Percentiles rank a stretch among this genome's conserved stretches.
phyloP scores from a whole-genome alignment of 2,888 invertebrate genomes.

The Noctua janthe region DNA sequence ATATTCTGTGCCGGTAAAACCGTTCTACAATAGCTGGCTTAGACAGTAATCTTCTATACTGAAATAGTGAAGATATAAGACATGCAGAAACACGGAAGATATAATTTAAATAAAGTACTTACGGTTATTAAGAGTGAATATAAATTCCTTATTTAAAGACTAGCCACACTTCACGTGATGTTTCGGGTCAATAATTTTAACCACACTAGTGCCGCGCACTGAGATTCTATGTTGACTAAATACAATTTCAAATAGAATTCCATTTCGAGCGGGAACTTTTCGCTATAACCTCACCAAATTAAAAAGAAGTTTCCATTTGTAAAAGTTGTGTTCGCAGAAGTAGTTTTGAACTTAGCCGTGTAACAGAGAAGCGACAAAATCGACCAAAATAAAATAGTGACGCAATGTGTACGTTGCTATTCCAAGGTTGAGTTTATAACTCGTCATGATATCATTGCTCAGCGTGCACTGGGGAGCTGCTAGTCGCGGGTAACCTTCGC shows the following conservation, averaged over 20 bases:
- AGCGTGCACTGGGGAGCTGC: slow-evolving; percentile 23
- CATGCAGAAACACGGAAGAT: neutral
- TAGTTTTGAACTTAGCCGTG: slow-evolving; percentile 61
- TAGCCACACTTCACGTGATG: slow-evolving; percentile 53
- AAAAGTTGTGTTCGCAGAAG: too few relatives aligned
- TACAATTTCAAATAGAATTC: slow-evolving; percentile 65
- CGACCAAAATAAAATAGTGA: slow-evolving; percentile 82
- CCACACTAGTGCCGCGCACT: slow-evolving; percentile 46
- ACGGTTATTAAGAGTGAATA: slow-evolving; percentile 29
- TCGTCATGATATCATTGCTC: slow-evolving; percentile 63
- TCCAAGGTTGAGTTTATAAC: slow-evolving; percentile 76
- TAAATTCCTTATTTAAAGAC: slow-evolving; percentile 57
- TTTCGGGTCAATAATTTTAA: slow-evolving; percentile 18
- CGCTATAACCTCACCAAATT: slow-evolving; percentile 57
- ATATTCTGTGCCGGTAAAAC: neutral
- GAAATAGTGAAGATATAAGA: neutral
- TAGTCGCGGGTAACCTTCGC: slow-evolving; percentile 55
- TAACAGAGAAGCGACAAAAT: slow-evolving; percentile 69
- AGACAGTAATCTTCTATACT: neutral
- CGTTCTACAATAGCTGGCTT: neutral
- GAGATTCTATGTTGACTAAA: slow-evolving; percentile 66
- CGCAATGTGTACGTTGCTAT: slow-evolving; percentile 75
- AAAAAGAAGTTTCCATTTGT: neutral
- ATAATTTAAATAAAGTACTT: slow-evolving; percentile 35
- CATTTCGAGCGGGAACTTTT: slow-evolving; percentile 74